Base-by-base conservation (phyloP, 2,888 invertebrate genomes). In the Gymnoscelis rufifasciata region DNA sequence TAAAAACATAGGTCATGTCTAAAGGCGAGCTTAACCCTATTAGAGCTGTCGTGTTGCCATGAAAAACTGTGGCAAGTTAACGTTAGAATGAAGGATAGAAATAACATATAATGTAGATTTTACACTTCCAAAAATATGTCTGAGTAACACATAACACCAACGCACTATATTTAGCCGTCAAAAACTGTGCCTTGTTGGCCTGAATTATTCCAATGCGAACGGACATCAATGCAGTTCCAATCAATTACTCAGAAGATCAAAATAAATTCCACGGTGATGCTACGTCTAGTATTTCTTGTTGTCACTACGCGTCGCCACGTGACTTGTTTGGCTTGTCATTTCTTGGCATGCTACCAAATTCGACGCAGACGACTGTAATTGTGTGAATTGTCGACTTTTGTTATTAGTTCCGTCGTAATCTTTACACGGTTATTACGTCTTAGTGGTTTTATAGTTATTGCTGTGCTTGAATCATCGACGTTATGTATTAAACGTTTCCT, bases 311-410 rank as follows among this genome's bases (percentile, higher is more conserved):
- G 45, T 50, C 47, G 26, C 48, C 56, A 55, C 60, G 62, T 68
- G 70, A 71, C 57, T 61, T 51, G 59, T 67, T 70, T 72, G 67
- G 71, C 51, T 63, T 64, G 57, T 51, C 66, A 67, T 57, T 57
- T 56, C 60, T 60, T 80, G 79, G 81, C 79, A 65, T 35, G 1
- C 37, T 19, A 56, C 80, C 81, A 79, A 67, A 68, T 65, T 60
- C 58, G 60, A 69, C 68, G 66, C 72, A 74, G 66, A 66, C 64
- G 64, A 65, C 63, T 64, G 62, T 60, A 33, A 63, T 66, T 59
- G 60, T 68, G 64, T 71, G 70, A 72, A 74, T 73, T 66, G 56
- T 51, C 43, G 43, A 52, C 47, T 45, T 51, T 39, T 47, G 37
- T 51, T 41, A 48, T 44, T 48, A 43, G 30, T 37, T 24, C 42